Evolutionary conservation across 2,797 vertebrate genomes (phyloP).

Genomic region (Chelon auratus): DNA sequence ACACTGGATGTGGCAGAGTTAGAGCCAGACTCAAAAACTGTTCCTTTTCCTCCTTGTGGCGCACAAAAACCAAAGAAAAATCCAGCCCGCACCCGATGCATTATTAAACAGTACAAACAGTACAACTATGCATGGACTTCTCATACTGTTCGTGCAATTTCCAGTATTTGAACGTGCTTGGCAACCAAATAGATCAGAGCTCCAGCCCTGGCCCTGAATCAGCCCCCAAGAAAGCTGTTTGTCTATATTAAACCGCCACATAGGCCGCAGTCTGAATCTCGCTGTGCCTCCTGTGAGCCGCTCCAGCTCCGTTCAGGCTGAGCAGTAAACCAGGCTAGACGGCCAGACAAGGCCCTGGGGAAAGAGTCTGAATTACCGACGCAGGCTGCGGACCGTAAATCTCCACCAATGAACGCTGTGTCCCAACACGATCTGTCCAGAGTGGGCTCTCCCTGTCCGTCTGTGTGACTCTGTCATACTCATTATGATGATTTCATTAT

Average conservation of each 20-base stretch:
- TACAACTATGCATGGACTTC: background rate
- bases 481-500: background rate
- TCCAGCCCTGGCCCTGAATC: slow-evolving; percentile 28
- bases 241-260: slow-evolving; percentile 45
- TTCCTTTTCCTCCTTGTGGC: slow-evolving; percentile 1
- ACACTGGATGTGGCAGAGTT: slow-evolving; percentile 6
- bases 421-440: slow-evolving; percentile 41
- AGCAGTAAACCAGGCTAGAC: slow-evolving; percentile 54
- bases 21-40: background rate
- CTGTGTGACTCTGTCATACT: slow-evolving; percentile 3
- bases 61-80: background rate
- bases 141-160: slow-evolving; percentile 5
- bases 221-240: slow-evolving; percentile 37
- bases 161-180: slow-evolving; percentile 14
- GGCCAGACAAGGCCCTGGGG: slow-evolving; percentile 46
- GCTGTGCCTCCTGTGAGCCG: slow-evolving; percentile 43
- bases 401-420: slow-evolving; percentile 24
- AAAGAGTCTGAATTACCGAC: slow-evolving; percentile 35
- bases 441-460: slow-evolving; percentile 23
- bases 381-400: slow-evolving; percentile 55
- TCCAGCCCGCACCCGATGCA: background rate
- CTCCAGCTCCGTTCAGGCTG: slow-evolving; percentile 54
- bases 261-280: slow-evolving; percentile 33
- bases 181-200: slow-evolving; percentile 23
- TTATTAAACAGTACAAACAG: background rate